Base-by-base conservation (phyloP, 2,888 invertebrate genomes). In the Drosophila mimica region DNA sequence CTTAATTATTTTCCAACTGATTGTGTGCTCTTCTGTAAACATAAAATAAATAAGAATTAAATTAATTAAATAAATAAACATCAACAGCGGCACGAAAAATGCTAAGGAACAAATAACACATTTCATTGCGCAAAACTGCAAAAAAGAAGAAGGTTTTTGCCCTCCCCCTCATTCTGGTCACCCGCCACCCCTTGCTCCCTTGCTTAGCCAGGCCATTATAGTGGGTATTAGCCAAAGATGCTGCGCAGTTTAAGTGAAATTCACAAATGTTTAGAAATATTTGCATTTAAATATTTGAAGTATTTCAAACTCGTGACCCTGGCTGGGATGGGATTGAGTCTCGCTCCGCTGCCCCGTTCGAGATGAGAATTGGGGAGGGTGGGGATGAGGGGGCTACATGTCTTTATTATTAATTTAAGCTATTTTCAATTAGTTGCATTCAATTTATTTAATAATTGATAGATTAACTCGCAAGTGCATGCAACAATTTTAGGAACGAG, bases 51-150 rank as follows among this genome's bases (percentile, higher is more conserved):
- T 82, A 81, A 31, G 80, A 84, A 83, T 84, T 80, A 84, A 87
- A 87, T 82, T 80, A 76, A 83, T 79, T 75, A 74, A 83, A 78
- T 80, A 82, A 84, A 86, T 72, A 84, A 74, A 77, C 67, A 83
- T 64, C 72, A 69, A 67, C 61, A 51, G 30, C 56, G 40, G 33
- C 48, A 63, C 56, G 54, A 60, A 76, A 64, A 49, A 17, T 46
- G 38, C 56, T 59, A 59, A 67, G 70, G 69, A 74, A 77, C 86
- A 81, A 81, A 77, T 74, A 86, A 74, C 74, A 81, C 70, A 79
- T 79, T 86, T 76, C 70, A 83, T 72, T 74, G 76, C 79, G 81
- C 76, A 81, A 83, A 79, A 72, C 51, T 69, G 61, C 68, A 73
- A 72, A 54, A 80, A 46, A 46, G 36, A 70, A 51, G 52, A 70